Base-by-base conservation (phyloP, 2,888 invertebrate species). In the Hanleya hanleyi region DNA sequence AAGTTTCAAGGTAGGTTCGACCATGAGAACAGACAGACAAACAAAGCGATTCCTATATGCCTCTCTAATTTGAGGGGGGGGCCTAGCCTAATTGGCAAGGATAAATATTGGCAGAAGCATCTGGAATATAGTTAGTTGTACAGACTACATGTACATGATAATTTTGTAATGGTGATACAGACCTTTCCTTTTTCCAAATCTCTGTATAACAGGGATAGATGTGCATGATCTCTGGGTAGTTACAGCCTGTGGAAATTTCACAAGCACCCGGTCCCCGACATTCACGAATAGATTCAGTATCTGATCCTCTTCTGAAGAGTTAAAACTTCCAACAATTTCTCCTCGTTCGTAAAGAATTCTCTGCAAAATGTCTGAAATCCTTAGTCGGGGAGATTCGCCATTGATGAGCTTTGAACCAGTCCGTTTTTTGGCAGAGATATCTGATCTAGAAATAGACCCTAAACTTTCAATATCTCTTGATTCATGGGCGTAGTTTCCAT, bases 111-210 rank as follows among this genome's bases (percentile, higher is more conserved):
- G n/a, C n/a, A n/a, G n/a, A n/a, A n/a, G n/a, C n/a, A n/a, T n/a
- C n/a, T n/a, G n/a, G n/a, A n/a, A n/a, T n/a, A n/a, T n/a, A n/a
- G n/a, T n/a, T n/a, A n/a, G n/a, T n/a, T n/a, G n/a, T n/a, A n/a
- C n/a, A n/a, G n/a, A n/a, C n/a, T n/a, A n/a, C n/a, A n/a, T n/a
- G n/a, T n/a, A n/a, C n/a, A n/a, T n/a, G n/a, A n/a, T n/a, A n/a
- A n/a, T n/a, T n/a, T n/a, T n/a, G n/a, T n/a, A n/a, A n/a, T n/a
- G n/a, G n/a, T n/a, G n/a, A n/a, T n/a, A 74, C 79, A 74, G 76
- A 86, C 86, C 81, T 78, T 80, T 84, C 76, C 82, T 84, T 69
- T 79, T 81, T 47, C 85, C 85, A 74, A 85, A 85, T 75, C 77
- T 79, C 6, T 38, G 47, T 50, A 29, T 6, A 29, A 64, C 22